phyloP scores from a whole-genome alignment of 2,113 vertebrate species.

The Cacatua alba region DNA sequence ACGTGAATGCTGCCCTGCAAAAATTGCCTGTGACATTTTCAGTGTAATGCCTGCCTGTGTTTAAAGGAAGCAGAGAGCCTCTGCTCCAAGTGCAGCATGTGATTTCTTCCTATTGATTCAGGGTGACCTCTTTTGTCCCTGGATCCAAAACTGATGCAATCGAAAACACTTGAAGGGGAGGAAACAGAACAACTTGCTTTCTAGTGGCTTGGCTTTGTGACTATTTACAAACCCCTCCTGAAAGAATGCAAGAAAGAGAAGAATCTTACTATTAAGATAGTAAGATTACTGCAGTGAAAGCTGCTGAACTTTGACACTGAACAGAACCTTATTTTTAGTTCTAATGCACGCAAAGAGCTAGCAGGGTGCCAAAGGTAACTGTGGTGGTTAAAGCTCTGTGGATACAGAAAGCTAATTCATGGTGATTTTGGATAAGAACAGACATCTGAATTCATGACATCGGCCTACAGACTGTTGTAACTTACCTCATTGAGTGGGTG shows the following conservation, averaged over 20 bases:
- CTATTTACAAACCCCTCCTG: neutral
- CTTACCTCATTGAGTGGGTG: neutral
- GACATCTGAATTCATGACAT: neutral
- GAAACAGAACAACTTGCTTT: neutral
- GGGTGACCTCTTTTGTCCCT: slow-evolving; percentile 22
- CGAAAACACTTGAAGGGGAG: neutral
- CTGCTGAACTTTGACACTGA: neutral
- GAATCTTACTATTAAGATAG: neutral
- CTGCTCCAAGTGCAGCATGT: neutral
- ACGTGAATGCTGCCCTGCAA: neutral
- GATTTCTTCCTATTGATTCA: neutral
- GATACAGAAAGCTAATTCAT: fast-evolving
- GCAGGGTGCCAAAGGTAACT: neutral
- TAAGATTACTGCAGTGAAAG: neutral
- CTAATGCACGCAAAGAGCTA: fast-evolving
- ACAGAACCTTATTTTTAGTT: neutral
- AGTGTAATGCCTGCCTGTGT: no score
- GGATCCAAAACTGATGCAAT: neutral
- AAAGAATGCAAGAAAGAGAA: neutral
- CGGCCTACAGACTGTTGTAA: neutral
- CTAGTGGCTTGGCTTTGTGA: neutral
- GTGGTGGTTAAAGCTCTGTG: neutral
- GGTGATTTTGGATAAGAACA: neutral
- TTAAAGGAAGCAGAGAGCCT: neutral
- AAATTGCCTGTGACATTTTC: neutral